Evolutionary conservation across 2,113 vertebrate species (phyloP).

Genomic region (Melanerpes formicivorus): DNA sequence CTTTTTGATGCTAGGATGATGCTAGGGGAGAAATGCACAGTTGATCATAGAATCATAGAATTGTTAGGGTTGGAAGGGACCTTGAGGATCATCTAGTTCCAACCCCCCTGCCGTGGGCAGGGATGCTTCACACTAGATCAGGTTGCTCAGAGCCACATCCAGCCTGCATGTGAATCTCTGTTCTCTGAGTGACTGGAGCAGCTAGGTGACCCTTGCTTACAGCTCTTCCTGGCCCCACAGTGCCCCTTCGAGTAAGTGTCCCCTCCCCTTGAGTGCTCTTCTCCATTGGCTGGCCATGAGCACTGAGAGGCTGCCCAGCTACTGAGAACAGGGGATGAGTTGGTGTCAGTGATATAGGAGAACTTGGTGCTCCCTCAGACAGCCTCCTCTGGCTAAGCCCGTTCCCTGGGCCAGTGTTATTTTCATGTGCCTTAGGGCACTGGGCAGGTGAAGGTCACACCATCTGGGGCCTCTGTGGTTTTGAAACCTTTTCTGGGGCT

Average conservation of each 20-base stretch:
- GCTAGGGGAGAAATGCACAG: not conserved
- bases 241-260: not conserved
- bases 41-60: no score
- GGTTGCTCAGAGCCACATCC: not conserved
- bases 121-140: no score
- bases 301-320: no score
- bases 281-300: not conserved
- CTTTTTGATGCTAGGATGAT: not conserved
- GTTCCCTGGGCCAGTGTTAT: not conserved
- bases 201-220: not conserved
- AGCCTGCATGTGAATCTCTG: not conserved
- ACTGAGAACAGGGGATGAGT: not conserved
- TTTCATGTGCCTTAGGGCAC: not conserved
- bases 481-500: not conserved
- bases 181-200: not conserved
- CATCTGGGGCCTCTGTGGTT: not conserved
- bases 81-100: no score
- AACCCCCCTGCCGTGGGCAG: no score
- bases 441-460: not conserved
- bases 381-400: not conserved
- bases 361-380: not conserved
- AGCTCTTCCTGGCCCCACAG: rapidly evolving
- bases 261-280: not conserved
- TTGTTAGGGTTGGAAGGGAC: no score
- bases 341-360: not conserved